phyloP scores from a whole-genome alignment of 2,888 invertebrate species.

The Lasioglossum leucozonium region DNA sequence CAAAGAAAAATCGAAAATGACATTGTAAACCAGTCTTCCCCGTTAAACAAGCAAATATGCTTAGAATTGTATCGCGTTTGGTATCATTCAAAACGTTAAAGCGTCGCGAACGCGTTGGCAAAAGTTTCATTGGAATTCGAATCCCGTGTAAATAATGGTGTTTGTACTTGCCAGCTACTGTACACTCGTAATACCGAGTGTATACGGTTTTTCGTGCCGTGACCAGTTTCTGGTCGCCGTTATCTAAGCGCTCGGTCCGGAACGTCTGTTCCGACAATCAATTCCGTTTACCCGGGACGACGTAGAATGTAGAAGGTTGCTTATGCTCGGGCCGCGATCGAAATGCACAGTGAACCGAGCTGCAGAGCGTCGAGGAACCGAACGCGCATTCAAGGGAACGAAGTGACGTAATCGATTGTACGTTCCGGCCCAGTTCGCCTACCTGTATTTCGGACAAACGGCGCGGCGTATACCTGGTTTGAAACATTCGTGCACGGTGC shows the following conservation, averaged over 20 bases:
- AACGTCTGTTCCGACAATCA: slow-evolving; percentile 5
- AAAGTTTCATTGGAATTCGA: neutral
- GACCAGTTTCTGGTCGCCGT: neutral
- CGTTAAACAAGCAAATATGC: neutral
- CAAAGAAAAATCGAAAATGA: no score
- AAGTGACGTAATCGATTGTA: slow-evolving; percentile 31
- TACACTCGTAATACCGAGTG: neutral
- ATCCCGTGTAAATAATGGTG: no score
- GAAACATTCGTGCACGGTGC: slow-evolving; percentile 37
- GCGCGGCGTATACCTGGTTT: slow-evolving; percentile 36
- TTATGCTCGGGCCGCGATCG: neutral
- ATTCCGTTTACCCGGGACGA: neutral
- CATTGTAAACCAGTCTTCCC: no score
- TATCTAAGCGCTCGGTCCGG: neutral
- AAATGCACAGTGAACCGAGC: slow-evolving; percentile 2
- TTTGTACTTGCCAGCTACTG: no score
- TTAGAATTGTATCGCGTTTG: neutral
- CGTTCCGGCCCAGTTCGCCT: slow-evolving; percentile 28
- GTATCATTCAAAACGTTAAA: neutral
- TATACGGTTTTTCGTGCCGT: neutral
- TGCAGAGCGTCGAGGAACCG: neutral
- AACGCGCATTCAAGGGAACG: slow-evolving; percentile 6
- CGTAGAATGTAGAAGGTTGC: neutral
- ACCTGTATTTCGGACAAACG: slow-evolving; percentile 43
- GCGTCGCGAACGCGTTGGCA: neutral